Evolutionary conservation across 2,888 invertebrate genomes (phyloP).

Genomic region (Silvanus unidentatus): DNA sequence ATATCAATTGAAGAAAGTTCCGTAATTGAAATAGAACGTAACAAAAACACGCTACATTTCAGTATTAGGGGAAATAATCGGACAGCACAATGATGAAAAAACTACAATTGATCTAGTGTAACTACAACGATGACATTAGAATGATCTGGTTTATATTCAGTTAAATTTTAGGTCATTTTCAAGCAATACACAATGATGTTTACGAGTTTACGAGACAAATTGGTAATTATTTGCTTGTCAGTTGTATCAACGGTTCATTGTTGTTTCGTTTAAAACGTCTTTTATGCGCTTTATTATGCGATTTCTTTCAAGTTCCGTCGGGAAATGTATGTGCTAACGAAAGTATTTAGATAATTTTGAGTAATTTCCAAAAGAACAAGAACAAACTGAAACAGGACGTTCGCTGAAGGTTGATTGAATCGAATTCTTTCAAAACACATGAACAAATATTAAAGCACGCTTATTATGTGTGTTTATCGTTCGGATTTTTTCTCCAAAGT

Average conservation of each 20-base stretch:
- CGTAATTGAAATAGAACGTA: conserved; percentile 4
- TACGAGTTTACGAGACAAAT: conserved; percentile 1
- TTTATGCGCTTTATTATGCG: not conserved
- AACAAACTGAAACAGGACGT: too few species aligned
- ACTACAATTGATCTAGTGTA: not conserved
- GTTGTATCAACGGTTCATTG: not conserved
- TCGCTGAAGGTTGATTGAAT: too few species aligned
- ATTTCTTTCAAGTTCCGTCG: too few species aligned
- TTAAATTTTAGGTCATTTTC: conserved; percentile 1
- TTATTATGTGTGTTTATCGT: too few species aligned
- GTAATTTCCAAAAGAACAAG: too few species aligned
- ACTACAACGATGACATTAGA: not conserved
- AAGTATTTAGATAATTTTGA: too few species aligned
- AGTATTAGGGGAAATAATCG: too few species aligned
- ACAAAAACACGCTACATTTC: conserved; percentile 1
- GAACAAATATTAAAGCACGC: too few species aligned
- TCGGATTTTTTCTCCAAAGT: too few species aligned
- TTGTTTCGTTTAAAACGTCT: not conserved
- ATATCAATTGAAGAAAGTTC: conserved; percentile 4
- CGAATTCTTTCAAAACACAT: too few species aligned
- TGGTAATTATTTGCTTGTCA: not conserved
- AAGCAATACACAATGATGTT: not conserved
- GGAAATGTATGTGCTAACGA: too few species aligned
- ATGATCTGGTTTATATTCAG: conserved; percentile 5
- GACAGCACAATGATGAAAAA: not conserved